Base-by-base conservation (phyloP, 1,140 invertebrate species). In the Cecropterus lyciades region DNA sequence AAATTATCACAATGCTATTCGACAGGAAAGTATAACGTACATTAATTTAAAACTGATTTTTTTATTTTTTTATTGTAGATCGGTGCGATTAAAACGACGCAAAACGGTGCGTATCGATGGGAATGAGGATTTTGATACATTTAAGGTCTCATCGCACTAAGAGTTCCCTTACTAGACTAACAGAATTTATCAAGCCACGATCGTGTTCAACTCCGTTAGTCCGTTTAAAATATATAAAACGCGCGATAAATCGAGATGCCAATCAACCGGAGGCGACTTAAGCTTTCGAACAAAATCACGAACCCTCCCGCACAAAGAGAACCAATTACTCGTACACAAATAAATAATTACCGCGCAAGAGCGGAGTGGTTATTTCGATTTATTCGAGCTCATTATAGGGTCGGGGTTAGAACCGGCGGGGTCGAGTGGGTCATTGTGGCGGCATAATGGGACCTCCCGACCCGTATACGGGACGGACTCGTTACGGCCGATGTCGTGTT, bases 311-410 rank as follows among this genome's bases (percentile, higher is more conserved):
- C 37, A 55, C 52, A 55, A 55, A 55, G 37, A 17, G 52, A 42
- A 42, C 52, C 52, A 55, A 55, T 55, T 55, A 55, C 37, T 42
- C 37, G 52, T 55, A 55, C 52, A 57, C 55, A 57, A 57, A 57
- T 57, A 57, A 59, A 65, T 64, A 53, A 59, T 67, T 57, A 63
- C 57, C 55, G 48, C 46, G 49, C 62, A 68, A 68, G 48, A 71
- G 55, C 64, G 13, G 43, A 63, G 62, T 55, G 66, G 46, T 65
- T 65, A 69, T 68, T 68, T 59, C 65, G 63, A 72, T 68, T 68
- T 72, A 72, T 68, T 43, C 70, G 43, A 63, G 62, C 70, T 72
- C 70, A 72, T 72, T 72, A 72, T 65, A 69, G 69, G 71, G 71
- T 64, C 71, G 71, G 71, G 64, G 67, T 73, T 69, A 64, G 65